Percentiles rank a stretch among this genome's conserved stretches.
Conservation (phyloP, 2,797 vertebrate species). For the Emydoidea blandingii region DNA sequence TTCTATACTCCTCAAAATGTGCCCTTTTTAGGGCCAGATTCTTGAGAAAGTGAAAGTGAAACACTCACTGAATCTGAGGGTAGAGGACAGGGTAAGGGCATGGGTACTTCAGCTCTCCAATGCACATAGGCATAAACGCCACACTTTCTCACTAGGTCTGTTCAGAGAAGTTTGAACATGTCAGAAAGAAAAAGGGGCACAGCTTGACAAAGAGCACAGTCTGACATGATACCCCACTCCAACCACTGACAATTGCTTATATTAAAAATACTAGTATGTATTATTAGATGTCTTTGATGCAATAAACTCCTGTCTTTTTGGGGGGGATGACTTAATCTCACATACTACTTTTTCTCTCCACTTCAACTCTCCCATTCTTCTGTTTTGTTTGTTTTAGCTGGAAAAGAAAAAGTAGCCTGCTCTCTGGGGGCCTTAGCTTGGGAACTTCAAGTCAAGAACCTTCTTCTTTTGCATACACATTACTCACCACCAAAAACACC, state of each 20-base stretch:
- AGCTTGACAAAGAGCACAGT: neutral
- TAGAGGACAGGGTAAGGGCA: neutral
- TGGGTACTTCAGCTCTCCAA: neutral
- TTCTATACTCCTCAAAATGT: neutral
- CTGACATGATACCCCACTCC: neutral
- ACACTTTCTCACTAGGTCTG: neutral
- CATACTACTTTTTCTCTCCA: neutral
- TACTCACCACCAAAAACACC: neutral
- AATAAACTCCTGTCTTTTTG: neutral
- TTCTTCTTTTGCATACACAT: neutral
- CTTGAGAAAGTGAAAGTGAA: neutral
- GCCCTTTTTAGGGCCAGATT: neutral
- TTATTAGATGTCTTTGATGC: neutral
- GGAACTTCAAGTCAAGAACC: neutral
- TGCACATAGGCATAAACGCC: fast-evolving
- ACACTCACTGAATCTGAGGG: neutral
- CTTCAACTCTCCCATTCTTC: fast-evolving
- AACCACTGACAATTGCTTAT: neutral
- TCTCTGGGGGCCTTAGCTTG: neutral
- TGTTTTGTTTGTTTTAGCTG: neutral
- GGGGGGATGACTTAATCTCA: neutral
- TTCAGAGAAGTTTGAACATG: neutral
- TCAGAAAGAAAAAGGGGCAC: neutral
- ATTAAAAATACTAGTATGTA: neutral
- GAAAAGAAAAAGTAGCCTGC: neutral